Conservation (phyloP, 1,140 invertebrate genomes). For the Pseudachorutes palmiensis region DNA sequence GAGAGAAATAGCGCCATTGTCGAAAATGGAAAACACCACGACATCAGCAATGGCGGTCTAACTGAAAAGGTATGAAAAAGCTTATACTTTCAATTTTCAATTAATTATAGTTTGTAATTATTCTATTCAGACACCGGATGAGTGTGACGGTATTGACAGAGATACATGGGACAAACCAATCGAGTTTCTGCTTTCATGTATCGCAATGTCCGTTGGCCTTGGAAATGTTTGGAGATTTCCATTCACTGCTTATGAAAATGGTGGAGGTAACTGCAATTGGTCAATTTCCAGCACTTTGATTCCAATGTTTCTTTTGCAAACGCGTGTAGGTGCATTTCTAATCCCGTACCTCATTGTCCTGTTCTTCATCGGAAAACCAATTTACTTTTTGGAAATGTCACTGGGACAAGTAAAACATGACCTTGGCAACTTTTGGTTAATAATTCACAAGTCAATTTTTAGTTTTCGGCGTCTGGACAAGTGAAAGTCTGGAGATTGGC, state of each 20-base stretch:
- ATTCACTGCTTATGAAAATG: conserved; percentile 45
- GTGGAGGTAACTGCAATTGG: conserved; percentile 53
- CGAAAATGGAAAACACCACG: not conserved
- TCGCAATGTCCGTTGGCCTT: conserved; percentile 42
- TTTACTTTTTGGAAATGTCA: conserved; percentile 42
- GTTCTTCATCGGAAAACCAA: conserved; percentile 22
- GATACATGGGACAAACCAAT: conserved; percentile 41
- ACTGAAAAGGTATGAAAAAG: too few relatives aligned
- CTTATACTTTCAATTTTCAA: not conserved
- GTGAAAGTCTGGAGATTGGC: conserved; percentile 43
- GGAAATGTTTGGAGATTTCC: conserved; percentile 52
- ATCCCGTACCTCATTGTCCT: conserved; percentile 20
- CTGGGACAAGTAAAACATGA: conserved; percentile 44
- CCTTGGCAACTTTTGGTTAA: not conserved
- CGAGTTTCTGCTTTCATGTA: conserved; percentile 43
- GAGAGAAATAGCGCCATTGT: not conserved
- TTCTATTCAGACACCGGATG: not conserved
- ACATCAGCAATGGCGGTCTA: not conserved
- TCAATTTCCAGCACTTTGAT: conserved; percentile 69
- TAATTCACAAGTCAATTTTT: not conserved
- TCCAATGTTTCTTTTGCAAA: conserved; percentile 47
- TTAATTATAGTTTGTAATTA: not conserved
- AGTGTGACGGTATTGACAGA: conserved; percentile 2
- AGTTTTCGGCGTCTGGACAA: conserved; percentile 42
- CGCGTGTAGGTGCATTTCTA: conserved; percentile 38